Percentiles rank a stretch among this genome's conserved stretches.
Evolutionary conservation across 2,113 vertebrate species (phyloP).

Genomic region (Hippopotamus amphibius): DNA sequence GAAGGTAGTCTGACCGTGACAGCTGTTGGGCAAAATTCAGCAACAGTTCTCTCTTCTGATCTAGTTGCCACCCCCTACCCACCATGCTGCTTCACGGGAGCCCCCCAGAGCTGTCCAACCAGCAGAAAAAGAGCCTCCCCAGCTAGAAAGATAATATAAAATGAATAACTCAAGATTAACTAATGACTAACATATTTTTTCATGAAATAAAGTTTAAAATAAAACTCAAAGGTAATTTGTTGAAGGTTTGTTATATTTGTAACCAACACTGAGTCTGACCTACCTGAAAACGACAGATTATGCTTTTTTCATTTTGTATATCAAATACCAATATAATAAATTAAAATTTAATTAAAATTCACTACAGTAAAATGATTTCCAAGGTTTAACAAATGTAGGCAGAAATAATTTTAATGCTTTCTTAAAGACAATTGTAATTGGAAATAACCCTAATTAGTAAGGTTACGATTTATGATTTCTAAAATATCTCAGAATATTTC

Average conservation of each 20-base stretch:
- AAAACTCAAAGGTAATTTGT: not conserved
- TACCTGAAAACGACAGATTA: not conserved
- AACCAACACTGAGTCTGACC: not conserved
- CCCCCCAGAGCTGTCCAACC: not conserved
- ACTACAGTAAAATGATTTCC: not conserved
- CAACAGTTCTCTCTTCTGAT: not conserved
- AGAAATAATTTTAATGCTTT: not conserved
- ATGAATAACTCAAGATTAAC: not conserved
- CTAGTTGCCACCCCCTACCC: not conserved
- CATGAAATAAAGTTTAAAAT: not conserved
- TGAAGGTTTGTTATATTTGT: constrained; percentile 10
- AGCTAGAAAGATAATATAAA: not conserved
- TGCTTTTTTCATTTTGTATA: not conserved
- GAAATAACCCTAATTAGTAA: constrained; percentile 2
- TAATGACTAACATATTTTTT: not conserved
- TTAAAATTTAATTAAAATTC: not conserved
- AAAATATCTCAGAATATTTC: constrained; percentile 20
- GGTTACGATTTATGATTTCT: not conserved
- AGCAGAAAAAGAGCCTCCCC: not conserved
- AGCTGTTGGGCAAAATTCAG: not conserved
- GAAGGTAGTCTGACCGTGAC: not conserved
- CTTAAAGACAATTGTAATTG: not conserved
- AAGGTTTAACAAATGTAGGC: not conserved
- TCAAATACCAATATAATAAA: not conserved
- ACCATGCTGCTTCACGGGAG: not conserved